Evolutionary conservation across 2,888 invertebrate genomes (phyloP), one percentile per base, ranked within the genome.

Genomic region (Pristionchus fissidentatus): DNA sequence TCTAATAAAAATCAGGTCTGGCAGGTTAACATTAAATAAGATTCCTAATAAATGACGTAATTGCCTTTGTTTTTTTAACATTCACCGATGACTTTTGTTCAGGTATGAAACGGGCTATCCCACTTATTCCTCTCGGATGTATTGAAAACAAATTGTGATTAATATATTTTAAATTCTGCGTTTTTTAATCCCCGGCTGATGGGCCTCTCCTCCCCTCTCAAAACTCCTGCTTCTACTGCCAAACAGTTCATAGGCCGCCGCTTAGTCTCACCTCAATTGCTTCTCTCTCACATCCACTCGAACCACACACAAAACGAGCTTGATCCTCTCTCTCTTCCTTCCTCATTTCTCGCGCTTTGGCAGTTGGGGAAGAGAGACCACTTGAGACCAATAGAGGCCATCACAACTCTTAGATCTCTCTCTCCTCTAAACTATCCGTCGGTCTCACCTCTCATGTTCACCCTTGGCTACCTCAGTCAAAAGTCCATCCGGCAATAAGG

Each of bases 351-450:
- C 29, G 41, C 38, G 22, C 41, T 41, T 70, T 62, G 32, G 32
- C 22, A 13, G 10, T 15, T 3, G 5, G n/a, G n/a, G n/a, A n/a
- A n/a, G n/a, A n/a, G n/a, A n/a, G n/a, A n/a, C 70, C 70, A 70
- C 70, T 70, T 70, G 70, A 70, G 70, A 22, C 19, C n/a, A 70
- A n/a, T n/a, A n/a, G n/a, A 70, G 70, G 70, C 70, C 70, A 19
- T n/a, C 70, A 22, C 41, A 38, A n/a, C n/a, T n/a, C n/a, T n/a
- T n/a, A n/a, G n/a, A n/a, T n/a, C n/a, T n/a, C 38, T 41, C 70
- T 43, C 22, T 41, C 26, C 70, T 41, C 70, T 19, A 55, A 4
- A 10, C 7, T 66, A 29, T 19, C 35, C 13, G 41, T 43, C 70
- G 70, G 70, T 70, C 70, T 41, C 70, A 70, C 70, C 26, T 41